A percentile compares a stretch with the other conserved stretches of the same genome.
These are phyloP conservation scores for Heterotis niloticus DNA, from an alignment of 2,113 vertebrate genomes.

Conservation along the genomic window DNA sequence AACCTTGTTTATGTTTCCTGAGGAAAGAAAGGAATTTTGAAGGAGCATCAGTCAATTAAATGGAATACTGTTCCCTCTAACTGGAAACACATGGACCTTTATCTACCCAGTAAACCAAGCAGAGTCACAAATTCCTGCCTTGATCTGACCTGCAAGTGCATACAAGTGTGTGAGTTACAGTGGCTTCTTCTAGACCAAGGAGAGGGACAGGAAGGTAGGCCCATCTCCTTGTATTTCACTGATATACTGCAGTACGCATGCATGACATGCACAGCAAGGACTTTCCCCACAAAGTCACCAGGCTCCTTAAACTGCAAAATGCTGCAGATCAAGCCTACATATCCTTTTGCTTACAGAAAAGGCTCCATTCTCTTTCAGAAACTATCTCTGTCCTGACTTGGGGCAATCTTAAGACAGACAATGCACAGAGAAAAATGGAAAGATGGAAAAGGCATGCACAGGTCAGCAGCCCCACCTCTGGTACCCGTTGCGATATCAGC, in stretches of 20 bases:
- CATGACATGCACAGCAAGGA: too few relatives aligned
- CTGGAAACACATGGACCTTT: neutral
- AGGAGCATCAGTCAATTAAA: neutral
- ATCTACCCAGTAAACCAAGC: neutral
- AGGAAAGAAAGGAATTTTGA: neutral
- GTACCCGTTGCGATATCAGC: conserved; percentile 76
- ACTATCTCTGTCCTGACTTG: neutral
- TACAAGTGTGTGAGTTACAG: neutral
- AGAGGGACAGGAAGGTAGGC: neutral
- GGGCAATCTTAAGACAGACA: neutral
- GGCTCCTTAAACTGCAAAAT: too few relatives aligned
- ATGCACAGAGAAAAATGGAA: neutral
- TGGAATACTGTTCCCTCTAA: neutral
- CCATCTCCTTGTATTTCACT: neutral
- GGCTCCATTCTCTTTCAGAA: neutral
- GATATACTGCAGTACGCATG: too few relatives aligned
- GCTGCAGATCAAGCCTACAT: too few relatives aligned
- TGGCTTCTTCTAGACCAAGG: neutral
- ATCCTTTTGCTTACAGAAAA: neutral
- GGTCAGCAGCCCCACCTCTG: conserved; percentile 55
- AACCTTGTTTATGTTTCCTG: neutral
- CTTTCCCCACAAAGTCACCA: too few relatives aligned
- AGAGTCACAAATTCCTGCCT: neutral
- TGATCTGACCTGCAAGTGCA: neutral
- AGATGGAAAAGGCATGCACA: neutral